phyloP scores from a whole-genome alignment of 92 coral and sea anemone species.

The Zoanthus solanderi region DNA sequence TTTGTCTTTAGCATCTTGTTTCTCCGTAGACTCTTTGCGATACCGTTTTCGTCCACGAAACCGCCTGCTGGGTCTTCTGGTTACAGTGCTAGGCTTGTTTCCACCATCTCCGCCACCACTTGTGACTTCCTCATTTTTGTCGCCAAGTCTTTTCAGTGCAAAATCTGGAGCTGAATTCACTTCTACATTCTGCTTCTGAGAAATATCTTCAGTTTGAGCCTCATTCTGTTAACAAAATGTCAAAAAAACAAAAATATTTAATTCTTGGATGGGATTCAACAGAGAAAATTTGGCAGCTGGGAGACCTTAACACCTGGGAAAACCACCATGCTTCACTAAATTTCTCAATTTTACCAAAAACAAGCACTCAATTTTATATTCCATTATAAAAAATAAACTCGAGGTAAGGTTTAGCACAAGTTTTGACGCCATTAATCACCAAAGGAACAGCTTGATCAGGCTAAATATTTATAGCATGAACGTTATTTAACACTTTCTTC shows the following conservation, averaged over 20 bases:
- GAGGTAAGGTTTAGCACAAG: too few relatives aligned
- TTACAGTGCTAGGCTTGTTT: neutral
- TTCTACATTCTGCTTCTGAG: conserved; percentile 14
- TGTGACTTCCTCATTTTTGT: neutral
- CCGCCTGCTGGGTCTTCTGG: conserved; percentile 16
- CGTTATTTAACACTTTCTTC: too few relatives aligned
- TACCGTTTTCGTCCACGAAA: conserved; percentile 33
- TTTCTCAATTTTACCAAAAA: too few relatives aligned
- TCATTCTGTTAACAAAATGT: neutral
- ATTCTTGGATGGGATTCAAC: neutral
- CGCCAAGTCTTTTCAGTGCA: neutral
- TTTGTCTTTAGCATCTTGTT: conserved; percentile 16
- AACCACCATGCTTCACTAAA: too few relatives aligned
- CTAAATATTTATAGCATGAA: too few relatives aligned
- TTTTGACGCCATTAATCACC: too few relatives aligned
- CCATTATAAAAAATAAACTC: too few relatives aligned
- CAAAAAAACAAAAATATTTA: neutral
- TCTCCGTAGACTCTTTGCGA: conserved; percentile 28
- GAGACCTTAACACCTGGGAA: too few relatives aligned
- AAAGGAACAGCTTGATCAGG: too few relatives aligned
- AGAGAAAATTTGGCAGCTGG: too few relatives aligned
- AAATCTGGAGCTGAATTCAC: neutral
- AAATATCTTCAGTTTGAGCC: neutral
- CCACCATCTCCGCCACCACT: conserved; percentile 7
- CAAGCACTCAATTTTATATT: too few relatives aligned